Percentiles rank a stretch among this genome's conserved stretches.
phyloP scores from a whole-genome alignment of 2,888 invertebrate genomes.

The Masnerella sp. region DNA sequence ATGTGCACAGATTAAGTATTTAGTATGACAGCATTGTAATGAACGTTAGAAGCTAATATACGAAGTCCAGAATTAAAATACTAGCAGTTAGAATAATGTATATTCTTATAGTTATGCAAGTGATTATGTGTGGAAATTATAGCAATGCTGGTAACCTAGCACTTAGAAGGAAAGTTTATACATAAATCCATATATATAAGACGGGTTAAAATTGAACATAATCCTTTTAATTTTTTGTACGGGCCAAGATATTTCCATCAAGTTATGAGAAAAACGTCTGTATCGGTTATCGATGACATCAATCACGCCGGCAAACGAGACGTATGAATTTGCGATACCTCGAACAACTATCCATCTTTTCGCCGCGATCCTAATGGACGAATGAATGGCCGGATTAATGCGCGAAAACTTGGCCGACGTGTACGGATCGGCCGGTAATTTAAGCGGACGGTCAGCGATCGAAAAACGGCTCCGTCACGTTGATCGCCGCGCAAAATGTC shows the following conservation, averaged over 20 bases:
- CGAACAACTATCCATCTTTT: slow-evolving; percentile 54
- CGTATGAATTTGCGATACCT: slow-evolving; percentile 49
- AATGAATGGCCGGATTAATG: slow-evolving; percentile 56
- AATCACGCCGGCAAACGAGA: slow-evolving; percentile 53
- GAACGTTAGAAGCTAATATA: too few species aligned
- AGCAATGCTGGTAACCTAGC: too few species aligned
- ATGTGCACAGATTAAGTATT: too few species aligned
- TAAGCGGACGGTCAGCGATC: slow-evolving; percentile 51
- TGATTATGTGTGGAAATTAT: too few species aligned
- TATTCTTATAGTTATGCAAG: too few species aligned
- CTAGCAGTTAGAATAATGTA: too few species aligned
- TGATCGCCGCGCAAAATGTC: slow-evolving; percentile 53
- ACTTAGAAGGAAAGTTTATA: too few species aligned
- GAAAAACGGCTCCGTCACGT: slow-evolving; percentile 54
- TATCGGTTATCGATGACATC: slow-evolving; percentile 54
- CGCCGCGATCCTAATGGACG: slow-evolving; percentile 54
- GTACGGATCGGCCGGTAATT: slow-evolving; percentile 47
- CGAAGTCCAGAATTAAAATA: too few species aligned
- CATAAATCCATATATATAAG: too few species aligned
- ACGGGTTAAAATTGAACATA: too few species aligned
- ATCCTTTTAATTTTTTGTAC: slow-evolving; percentile 3
- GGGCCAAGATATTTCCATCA: slow-evolving; percentile 44
- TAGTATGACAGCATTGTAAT: too few species aligned
- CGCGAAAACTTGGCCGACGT: slow-evolving; percentile 51
- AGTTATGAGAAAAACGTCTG: slow-evolving; percentile 48